A percentile compares a stretch with the other conserved stretches of the same genome.
phyloP scores from a whole-genome alignment of 2,113 vertebrate species.

The Cygnus atratus region DNA sequence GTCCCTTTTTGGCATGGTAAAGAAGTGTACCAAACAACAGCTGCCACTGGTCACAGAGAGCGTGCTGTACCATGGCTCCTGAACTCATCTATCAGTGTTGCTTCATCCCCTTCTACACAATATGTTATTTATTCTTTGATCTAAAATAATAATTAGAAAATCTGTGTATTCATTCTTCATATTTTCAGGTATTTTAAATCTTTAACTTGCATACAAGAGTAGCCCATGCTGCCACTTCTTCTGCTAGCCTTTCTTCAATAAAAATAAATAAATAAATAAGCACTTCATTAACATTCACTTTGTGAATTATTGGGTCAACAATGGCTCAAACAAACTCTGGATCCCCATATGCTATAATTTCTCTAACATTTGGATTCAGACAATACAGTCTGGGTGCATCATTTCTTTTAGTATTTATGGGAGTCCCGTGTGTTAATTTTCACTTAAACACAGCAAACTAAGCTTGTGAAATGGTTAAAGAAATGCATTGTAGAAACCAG shows the following conservation, averaged over 20 bases:
- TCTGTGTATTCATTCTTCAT: not conserved
- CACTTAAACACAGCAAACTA: not conserved
- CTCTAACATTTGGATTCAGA: not conserved
- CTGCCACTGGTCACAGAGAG: not conserved
- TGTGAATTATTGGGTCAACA: not conserved
- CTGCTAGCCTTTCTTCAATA: not conserved
- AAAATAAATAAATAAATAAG: not conserved
- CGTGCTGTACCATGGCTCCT: not conserved
- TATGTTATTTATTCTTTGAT: not conserved
- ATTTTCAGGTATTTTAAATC: not conserved
- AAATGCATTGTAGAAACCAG: not conserved
- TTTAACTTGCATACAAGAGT: not conserved
- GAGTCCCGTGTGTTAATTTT: not conserved
- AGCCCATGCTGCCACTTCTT: not conserved
- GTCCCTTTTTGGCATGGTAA: not conserved
- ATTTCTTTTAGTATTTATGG: not conserved
- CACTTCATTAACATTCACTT: fast-evolving
- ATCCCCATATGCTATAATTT: not conserved
- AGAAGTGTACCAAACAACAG: not conserved
- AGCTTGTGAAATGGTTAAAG: not conserved
- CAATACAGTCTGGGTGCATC: not conserved
- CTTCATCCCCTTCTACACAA: not conserved
- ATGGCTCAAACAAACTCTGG: not conserved
- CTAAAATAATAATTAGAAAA: not conserved
- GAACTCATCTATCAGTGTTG: not conserved